Evolutionary conservation across 2,888 invertebrate genomes (phyloP), one percentile per base, ranked within the genome.

Genomic region (Parascotia fuliginaria): DNA sequence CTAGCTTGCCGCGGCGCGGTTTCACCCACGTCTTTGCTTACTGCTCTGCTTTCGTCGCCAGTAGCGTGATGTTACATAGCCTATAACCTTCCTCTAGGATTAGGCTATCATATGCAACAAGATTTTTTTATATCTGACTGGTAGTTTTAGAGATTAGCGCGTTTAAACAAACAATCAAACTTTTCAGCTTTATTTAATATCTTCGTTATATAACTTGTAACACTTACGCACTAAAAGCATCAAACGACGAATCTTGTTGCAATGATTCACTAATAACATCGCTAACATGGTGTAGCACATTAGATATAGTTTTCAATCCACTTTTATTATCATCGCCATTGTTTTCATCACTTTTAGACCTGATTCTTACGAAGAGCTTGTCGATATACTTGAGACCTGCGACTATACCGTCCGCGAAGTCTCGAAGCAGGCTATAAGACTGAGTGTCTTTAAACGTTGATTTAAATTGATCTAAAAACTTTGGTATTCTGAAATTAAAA

Each of bases 171-270:
- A 1, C n/a, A n/a, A n/a, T n/a, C n/a, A n/a, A n/a, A n/a, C n/a
- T 7, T 31, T 16, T 11, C 16, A 9, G 11, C 31, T 19, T 9
- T 9, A 16, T 7, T 22, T 24, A 22, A 5, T 13, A 9, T 12
- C 4, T 13, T 13, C 1, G 11, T 4, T 13, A 9, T 19, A 24
- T 19, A 28, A 9, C n/a, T 9, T 11, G 46, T 33, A 16, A 36
- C 59, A 87, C 91, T 89, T 77, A 92, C 92, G 87, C 66, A 56
- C 83, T 76, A 60, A 85, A 86, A 28, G 80, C 72, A 57, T 87
- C 83, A 24, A 83, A 54, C 0, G 72, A 55, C 0, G 73, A 43
- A 36, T 75, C 65, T 6, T 70, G 68, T 0, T 61, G 58, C 14
- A 62, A 51, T 13, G 66, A 63, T 33, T 77, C 72, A 40, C 73